Base-by-base conservation (phyloP, 2,888 invertebrate species). In the Coleophora deauratella region DNA sequence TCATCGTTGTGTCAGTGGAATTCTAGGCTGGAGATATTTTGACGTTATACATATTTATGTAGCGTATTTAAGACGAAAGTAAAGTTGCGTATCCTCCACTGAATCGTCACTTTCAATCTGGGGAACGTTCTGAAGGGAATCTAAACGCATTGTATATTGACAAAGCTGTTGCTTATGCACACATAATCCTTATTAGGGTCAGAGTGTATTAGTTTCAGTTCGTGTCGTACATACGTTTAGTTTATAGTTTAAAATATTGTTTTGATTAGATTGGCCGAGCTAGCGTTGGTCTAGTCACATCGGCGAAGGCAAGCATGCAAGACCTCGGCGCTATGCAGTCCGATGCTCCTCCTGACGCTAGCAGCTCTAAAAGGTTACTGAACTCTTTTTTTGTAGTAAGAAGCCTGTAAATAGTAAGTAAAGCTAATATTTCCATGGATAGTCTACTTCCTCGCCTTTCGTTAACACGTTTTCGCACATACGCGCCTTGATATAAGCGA, bases 221-320 rank as follows among this genome's bases (percentile, higher is more conserved):
- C 3, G n/a, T n/a, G n/a, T n/a, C n/a, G n/a, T n/a, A n/a, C n/a
- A n/a, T n/a, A n/a, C n/a, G n/a, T n/a, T n/a, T n/a, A 7, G 31
- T n/a, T 31, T n/a, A 3, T 3, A n/a, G 11, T 4, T n/a, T 21
- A n/a, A 9, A 10, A 12, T 35, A 35, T 35, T 9, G n/a, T 9
- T 15, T 11, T 9, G 9, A 31, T 35, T 21, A 74, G 74, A 66
- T 47, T 38, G 60, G 58, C 34, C 64, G 62, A 47, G 47, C 49
- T 8, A 66, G 58, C 35, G 49, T 55, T 9, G 57, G 61, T 30
- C 62, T 62, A 15, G 55, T 49, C 12, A 44, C 58, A 1, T 77
- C 79, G 0, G 59, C 59, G 1, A 81, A 79, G 49, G 53, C 60
- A 2, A 81, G 80, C 47, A 51, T 72, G 21, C 75, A 74, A 45